Percentiles rank a stretch among this genome's conserved stretches.
Evolutionary conservation across 2,888 invertebrate species (phyloP).

Genomic region (Allophyes oxyacanthae): DNA sequence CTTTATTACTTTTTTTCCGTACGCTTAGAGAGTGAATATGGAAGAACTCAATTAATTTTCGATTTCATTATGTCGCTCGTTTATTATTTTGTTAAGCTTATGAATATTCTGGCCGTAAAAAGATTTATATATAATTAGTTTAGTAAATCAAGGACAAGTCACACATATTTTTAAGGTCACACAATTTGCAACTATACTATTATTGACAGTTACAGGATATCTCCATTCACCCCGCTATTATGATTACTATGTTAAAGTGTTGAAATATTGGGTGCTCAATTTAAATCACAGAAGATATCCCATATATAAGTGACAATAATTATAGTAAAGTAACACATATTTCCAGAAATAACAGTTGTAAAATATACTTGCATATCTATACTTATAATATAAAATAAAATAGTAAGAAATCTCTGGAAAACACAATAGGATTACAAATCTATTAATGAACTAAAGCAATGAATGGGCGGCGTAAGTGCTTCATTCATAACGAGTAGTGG

Average conservation of each 20-base stretch:
- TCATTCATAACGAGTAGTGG: conserved; percentile 51
- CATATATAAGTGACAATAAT: no score
- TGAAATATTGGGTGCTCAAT: no score
- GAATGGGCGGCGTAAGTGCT: conserved; percentile 34
- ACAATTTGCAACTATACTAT: no score
- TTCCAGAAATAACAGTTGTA: neutral
- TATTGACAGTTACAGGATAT: no score
- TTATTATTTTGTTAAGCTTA: neutral
- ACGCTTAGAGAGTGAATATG: conserved; percentile 11
- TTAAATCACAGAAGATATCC: no score
- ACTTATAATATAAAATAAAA: neutral
- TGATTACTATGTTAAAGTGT: no score
- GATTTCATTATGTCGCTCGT: neutral
- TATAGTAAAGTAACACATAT: no score
- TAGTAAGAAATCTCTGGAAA: neutral
- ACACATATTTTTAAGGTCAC: no score
- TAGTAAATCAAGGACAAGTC: conserved; percentile 6
- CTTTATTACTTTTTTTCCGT: conserved; percentile 2
- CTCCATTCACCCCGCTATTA: no score
- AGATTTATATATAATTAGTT: neutral
- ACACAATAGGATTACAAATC: conserved; percentile 7
- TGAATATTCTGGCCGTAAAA: neutral
- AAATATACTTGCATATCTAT: no score
- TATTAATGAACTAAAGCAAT: conserved; percentile 23
- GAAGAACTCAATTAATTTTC: conserved; percentile 8